phyloP scores from a whole-genome alignment of 1,140 invertebrate species.

The Limonius californicus region DNA sequence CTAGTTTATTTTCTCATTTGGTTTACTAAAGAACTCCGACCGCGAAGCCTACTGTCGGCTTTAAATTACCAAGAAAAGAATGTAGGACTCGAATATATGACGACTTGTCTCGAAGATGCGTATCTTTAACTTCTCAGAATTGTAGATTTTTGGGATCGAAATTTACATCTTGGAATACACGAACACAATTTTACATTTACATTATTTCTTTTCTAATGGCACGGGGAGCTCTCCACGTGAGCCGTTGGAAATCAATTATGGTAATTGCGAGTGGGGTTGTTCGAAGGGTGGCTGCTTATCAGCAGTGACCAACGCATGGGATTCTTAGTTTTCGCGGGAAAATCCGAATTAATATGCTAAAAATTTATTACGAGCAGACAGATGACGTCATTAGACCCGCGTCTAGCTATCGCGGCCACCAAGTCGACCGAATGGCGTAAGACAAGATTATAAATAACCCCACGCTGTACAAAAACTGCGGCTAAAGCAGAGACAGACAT shows the following conservation, averaged over 20 bases:
- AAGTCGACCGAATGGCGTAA: conserved; percentile 25
- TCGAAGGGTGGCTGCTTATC: background rate
- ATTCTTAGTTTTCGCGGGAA: no score
- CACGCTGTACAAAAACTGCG: conserved; percentile 7
- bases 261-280: no score
- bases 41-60: conserved; percentile 23
- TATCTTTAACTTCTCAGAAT: conserved; percentile 39
- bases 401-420: conserved; percentile 20
- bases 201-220: conserved; percentile 20
- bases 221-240: background rate
- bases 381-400: conserved; percentile 25
- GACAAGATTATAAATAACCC: conserved; percentile 30
- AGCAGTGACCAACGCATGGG: background rate
- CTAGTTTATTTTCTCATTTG: background rate
- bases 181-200: conserved; percentile 28
- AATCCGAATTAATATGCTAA: background rate
- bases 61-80: conserved; percentile 31
- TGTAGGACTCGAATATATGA: conserved; percentile 33
- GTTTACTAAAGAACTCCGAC: background rate
- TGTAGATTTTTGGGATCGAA: conserved; percentile 35
- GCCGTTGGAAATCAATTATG: background rate
- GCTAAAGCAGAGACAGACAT: conserved; percentile 4
- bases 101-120: conserved; percentile 31
- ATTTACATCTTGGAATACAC: conserved; percentile 36
- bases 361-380: conserved; percentile 5